A percentile compares a stretch with the other conserved stretches of the same genome.
Conservation (phyloP, 2,113 vertebrate species). For the Ailurus styani region DNA sequence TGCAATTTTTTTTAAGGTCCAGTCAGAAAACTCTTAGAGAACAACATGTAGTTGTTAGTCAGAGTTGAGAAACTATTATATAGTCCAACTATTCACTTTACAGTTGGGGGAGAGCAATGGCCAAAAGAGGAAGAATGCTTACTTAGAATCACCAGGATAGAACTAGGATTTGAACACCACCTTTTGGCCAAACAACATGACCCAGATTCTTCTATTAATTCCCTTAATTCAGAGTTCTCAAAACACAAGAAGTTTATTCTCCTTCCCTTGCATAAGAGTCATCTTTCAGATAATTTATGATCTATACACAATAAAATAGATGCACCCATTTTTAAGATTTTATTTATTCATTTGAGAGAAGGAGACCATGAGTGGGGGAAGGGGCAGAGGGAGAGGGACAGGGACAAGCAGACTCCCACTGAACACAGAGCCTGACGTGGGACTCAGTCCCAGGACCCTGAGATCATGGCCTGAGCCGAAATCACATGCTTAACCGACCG, state of each 20-base stretch:
- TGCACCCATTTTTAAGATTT: background rate
- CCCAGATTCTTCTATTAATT: background rate
- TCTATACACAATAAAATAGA: background rate
- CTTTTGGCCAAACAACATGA: background rate
- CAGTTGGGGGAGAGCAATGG: background rate
- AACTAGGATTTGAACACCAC: background rate
- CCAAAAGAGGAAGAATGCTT: background rate
- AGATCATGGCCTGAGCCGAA: background rate
- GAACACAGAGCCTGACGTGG: background rate
- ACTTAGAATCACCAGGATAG: background rate
- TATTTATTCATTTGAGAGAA: background rate
- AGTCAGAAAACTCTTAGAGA: background rate
- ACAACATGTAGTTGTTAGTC: background rate
- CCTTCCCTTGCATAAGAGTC: background rate
- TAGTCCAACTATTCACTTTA: background rate
- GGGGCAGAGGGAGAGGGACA: background rate
- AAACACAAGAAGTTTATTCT: background rate
- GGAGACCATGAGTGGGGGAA: background rate
- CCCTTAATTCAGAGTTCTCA: background rate
- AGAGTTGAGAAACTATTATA: background rate
- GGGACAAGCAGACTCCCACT: background rate
- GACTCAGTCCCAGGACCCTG: background rate
- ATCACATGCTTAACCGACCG: background rate
- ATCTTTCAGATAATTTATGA: background rate
- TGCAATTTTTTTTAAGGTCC: background rate